Conservation (phyloP, 92 coral and sea anemone species). For the Actinernus sp. region DNA sequence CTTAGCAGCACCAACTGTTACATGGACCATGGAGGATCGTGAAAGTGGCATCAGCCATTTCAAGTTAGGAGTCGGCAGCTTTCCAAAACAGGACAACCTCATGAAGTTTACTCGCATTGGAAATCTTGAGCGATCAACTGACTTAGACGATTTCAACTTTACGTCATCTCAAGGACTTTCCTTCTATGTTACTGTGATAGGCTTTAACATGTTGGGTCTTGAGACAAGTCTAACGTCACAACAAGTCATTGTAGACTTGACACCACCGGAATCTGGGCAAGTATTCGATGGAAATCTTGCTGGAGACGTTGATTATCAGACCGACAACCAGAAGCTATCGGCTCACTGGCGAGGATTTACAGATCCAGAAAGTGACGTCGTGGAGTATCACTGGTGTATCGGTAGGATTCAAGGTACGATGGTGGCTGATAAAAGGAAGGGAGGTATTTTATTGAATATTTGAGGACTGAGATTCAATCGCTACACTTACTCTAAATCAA, state of each 20-base stretch:
- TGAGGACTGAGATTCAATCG: no score
- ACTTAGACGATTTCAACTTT: slow-evolving; percentile 75
- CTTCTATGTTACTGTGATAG: slow-evolving; percentile 82
- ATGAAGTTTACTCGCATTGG: slow-evolving; percentile 51
- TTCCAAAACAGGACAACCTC: slow-evolving; percentile 79
- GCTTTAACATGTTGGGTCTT: slow-evolving; percentile 86
- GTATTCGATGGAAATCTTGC: slow-evolving; percentile 82
- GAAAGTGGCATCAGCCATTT: slow-evolving; percentile 91
- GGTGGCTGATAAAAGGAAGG: no score
- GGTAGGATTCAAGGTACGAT: slow-evolving; percentile 91
- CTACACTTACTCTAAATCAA: no score
- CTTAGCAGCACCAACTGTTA: slow-evolving; percentile 79
- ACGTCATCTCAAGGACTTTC: slow-evolving; percentile 71
- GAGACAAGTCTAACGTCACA: slow-evolving; percentile 80
- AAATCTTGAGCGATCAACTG: slow-evolving; percentile 64
- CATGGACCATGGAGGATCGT: slow-evolving; percentile 87
- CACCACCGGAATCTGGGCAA: slow-evolving; percentile 82
- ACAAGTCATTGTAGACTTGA: slow-evolving; percentile 93
- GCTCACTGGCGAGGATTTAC: slow-evolving; percentile 88
- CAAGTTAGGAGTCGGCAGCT: slow-evolving; percentile 72
- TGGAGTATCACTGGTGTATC: slow-evolving; percentile 84
- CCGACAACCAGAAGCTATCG: slow-evolving; percentile 30
- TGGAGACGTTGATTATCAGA: slow-evolving; percentile 77
- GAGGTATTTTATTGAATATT: no score
- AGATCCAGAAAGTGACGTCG: slow-evolving; percentile 83